Evolutionary conservation across 2,113 vertebrate species (phyloP).

Genomic region (Cyanoderma ruficeps): DNA sequence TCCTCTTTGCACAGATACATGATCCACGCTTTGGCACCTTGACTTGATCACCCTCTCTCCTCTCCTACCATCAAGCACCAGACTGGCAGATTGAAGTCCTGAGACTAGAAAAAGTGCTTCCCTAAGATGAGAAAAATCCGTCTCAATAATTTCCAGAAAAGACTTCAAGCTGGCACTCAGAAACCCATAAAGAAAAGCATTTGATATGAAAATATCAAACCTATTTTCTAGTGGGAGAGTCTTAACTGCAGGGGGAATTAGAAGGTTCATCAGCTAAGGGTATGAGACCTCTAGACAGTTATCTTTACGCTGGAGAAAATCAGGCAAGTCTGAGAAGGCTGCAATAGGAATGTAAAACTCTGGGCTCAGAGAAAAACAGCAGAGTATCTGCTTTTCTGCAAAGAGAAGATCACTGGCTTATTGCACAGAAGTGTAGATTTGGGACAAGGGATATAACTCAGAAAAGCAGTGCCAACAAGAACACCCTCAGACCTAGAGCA

Average conservation of each 20-base stretch:
- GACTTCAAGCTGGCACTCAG: background rate
- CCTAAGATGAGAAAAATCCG: background rate
- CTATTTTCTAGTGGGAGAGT: background rate
- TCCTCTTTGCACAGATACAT: background rate
- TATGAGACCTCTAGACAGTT: background rate
- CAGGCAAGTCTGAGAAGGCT: background rate
- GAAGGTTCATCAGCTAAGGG: background rate
- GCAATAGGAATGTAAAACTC: background rate
- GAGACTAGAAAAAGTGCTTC: background rate
- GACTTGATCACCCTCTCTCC: background rate
- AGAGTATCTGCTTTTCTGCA: background rate
- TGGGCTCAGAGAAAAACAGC: background rate
- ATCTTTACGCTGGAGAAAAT: background rate
- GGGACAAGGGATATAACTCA: background rate
- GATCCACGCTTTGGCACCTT: fast-evolving
- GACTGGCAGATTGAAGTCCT: background rate
- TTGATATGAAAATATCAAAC: background rate
- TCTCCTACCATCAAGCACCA: background rate
- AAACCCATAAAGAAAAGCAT: background rate
- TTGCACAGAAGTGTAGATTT: background rate
- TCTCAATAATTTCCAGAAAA: background rate
- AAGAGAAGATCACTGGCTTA: background rate
- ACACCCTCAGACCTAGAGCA: background rate
- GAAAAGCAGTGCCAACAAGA: background rate
- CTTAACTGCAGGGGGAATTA: background rate